These are phyloP conservation scores for Amiota mariae DNA, from an alignment of 2,888 invertebrate genomes.

Conservation along the genomic window DNA sequence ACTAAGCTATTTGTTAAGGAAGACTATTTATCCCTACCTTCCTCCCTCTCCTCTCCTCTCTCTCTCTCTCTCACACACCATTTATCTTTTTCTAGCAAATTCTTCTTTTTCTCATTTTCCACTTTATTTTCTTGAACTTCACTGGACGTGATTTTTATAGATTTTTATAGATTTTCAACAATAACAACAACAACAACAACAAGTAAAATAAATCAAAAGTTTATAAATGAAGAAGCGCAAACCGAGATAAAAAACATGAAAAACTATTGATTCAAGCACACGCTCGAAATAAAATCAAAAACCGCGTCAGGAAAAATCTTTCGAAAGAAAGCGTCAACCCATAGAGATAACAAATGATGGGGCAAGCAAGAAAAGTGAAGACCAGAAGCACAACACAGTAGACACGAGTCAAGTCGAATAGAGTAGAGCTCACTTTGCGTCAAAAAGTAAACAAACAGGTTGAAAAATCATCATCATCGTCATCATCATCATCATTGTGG, in stretches of 20 bases:
- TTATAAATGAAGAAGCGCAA: not conserved
- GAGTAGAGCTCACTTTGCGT: not conserved
- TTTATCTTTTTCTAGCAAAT: not conserved
- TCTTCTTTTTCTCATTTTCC: not conserved
- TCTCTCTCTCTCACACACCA: no score
- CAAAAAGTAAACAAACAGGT: slow-evolving; percentile 16
- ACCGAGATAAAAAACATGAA: not conserved
- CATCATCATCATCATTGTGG: no score
- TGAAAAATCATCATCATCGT: not conserved
- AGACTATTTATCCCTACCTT: no score
- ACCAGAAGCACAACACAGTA: no score
- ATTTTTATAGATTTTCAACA: no score
- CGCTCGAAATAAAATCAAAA: not conserved
- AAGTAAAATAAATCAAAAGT: slow-evolving; percentile 22
- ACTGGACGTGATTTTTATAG: not conserved
- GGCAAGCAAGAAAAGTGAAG: slow-evolving; percentile 1
- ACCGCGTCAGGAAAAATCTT: not conserved
- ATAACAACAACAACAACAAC: no score
- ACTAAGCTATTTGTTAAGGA: slow-evolving; percentile 17
- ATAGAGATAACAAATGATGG: not conserved
- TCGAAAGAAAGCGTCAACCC: not conserved
- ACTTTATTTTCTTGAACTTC: not conserved
- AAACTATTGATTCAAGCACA: not conserved
- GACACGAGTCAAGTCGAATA: no score
- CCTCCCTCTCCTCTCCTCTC: no score